Conservation (phyloP, 2,888 invertebrate species). For the Tipula confusa region DNA sequence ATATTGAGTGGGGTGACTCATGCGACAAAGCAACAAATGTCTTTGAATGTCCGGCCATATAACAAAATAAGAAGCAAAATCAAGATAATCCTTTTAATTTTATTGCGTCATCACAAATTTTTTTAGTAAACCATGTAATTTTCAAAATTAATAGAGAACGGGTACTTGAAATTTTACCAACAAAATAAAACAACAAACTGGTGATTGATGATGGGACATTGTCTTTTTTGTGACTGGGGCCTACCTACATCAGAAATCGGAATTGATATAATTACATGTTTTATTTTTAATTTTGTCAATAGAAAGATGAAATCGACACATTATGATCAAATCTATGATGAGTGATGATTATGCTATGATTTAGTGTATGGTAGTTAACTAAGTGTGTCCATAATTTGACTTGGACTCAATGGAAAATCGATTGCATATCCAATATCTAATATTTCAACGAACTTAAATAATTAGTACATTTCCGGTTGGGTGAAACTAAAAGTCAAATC, state of each 20-base stretch:
- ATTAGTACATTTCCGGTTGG: background rate
- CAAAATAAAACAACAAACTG: background rate
- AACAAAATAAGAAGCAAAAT: background rate
- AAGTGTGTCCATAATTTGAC: too few relatives aligned
- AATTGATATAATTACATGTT: background rate
- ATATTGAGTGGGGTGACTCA: background rate
- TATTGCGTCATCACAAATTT: background rate
- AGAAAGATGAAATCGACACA: background rate
- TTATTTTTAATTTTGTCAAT: background rate
- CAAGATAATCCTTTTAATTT: conserved; percentile 25
- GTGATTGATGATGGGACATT: background rate
- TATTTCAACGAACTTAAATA: background rate
- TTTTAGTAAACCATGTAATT: background rate
- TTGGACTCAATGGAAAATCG: background rate
- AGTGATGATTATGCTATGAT: too few relatives aligned
- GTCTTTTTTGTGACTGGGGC: background rate
- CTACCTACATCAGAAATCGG: background rate
- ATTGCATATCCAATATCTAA: background rate
- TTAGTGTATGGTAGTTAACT: too few relatives aligned
- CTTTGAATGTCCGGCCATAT: background rate
- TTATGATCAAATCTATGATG: background rate
- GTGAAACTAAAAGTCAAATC: background rate
- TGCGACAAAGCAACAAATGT: background rate
- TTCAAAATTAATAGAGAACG: background rate
- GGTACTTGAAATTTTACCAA: background rate